phyloP scores from a whole-genome alignment of 2,113 vertebrate species.

The Neoarius graeffei region DNA sequence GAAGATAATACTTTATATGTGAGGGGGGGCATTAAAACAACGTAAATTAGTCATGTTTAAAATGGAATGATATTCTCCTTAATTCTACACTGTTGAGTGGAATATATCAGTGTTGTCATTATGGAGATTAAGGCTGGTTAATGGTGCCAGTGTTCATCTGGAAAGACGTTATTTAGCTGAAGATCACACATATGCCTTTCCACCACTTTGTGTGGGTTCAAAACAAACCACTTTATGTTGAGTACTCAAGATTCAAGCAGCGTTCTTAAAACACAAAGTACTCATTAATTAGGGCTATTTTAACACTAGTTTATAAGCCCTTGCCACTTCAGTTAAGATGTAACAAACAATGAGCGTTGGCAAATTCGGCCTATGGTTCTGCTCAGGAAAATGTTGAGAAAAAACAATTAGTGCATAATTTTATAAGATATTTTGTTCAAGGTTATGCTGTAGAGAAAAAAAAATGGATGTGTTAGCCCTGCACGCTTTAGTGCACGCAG shows the following conservation, averaged over 20 bases:
- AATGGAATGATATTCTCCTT: neutral
- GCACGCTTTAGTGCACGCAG: too few species aligned
- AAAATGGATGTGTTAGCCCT: neutral
- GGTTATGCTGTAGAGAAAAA: neutral
- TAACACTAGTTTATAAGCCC: neutral
- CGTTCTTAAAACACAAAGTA: neutral
- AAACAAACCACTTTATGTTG: neutral
- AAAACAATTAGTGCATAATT: neutral
- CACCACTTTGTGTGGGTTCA: neutral
- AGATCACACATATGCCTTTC: neutral
- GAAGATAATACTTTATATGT: neutral
- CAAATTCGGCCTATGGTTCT: neutral
- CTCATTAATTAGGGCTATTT: slow-evolving; percentile 16
- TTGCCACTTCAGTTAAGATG: neutral
- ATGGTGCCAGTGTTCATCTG: neutral
- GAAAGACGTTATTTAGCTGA: neutral
- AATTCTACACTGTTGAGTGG: neutral
- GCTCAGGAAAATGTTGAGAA: neutral
- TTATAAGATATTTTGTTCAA: neutral
- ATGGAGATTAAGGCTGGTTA: neutral
- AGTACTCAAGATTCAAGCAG: neutral
- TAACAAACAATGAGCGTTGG: slow-evolving; percentile 4
- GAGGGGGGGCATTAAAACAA: neutral
- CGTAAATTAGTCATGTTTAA: too few species aligned
- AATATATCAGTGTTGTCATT: neutral